phyloP scores from a whole-genome alignment of 2,888 invertebrate genomes.

The Bruchidius siliquastri region DNA sequence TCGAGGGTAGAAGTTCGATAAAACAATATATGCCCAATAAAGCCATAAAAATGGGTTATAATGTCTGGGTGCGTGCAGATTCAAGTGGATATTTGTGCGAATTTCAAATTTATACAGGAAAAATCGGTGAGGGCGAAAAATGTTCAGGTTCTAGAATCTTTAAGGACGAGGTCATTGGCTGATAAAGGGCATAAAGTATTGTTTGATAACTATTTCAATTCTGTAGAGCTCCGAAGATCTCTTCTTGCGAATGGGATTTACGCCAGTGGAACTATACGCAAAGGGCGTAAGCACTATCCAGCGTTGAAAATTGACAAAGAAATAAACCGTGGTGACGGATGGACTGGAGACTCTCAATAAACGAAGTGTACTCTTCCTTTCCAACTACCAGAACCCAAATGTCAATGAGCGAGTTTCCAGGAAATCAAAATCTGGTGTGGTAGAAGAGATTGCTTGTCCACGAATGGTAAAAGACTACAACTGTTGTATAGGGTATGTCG shows the following conservation, averaged over 20 bases:
- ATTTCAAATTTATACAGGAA: conserved; percentile 3
- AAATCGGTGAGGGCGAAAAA: neutral
- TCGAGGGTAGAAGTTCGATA: conserved; percentile 18
- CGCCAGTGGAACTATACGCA: conserved; percentile 1
- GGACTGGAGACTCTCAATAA: neutral
- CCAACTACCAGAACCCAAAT: too few species aligned
- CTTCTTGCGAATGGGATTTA: neutral
- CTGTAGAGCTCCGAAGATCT: neutral
- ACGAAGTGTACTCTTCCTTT: too few species aligned
- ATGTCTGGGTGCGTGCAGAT: conserved; percentile 7
- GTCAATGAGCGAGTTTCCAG: too few species aligned
- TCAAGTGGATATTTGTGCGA: conserved; percentile 3
- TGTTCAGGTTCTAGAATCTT: neutral
- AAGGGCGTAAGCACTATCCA: too few species aligned
- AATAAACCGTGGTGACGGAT: neutral
- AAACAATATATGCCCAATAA: conserved; percentile 6
- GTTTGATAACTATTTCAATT: conserved; percentile 3
- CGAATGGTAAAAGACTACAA: neutral
- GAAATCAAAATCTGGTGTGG: too few species aligned
- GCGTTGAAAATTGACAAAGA: neutral
- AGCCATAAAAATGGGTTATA: conserved; percentile 8
- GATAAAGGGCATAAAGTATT: neutral
- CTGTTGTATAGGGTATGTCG: neutral
- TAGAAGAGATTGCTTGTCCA: neutral
- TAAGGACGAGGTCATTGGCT: neutral